phyloP scores from a whole-genome alignment of 2,888 invertebrate genomes.

The Keiferia lycopersicella region DNA sequence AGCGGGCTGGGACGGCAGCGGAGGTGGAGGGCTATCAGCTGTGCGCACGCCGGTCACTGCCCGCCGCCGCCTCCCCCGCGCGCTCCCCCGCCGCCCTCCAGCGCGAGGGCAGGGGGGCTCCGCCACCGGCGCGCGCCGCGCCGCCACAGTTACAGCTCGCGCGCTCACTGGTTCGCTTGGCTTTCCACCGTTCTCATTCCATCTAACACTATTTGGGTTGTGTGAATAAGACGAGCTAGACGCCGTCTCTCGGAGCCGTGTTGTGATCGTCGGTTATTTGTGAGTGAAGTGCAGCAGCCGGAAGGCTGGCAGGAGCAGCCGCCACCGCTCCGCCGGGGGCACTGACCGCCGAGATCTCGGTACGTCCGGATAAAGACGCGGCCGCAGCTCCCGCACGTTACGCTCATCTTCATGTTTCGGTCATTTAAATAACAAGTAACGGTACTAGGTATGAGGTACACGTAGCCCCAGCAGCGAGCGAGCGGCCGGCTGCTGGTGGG shows the following conservation, averaged over 20 bases:
- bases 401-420: slow-evolving; percentile 28
- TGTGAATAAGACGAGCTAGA: slow-evolving; percentile 2
- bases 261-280: background rate
- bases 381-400: slow-evolving; percentile 27
- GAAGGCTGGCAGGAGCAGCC: slow-evolving; percentile 16
- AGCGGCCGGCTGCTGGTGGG: background rate
- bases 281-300: slow-evolving; percentile 21
- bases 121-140: slow-evolving; percentile 17
- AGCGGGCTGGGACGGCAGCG: background rate
- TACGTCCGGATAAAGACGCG: slow-evolving; percentile 15
- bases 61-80: slow-evolving; percentile 11
- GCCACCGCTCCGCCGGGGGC: slow-evolving; percentile 42
- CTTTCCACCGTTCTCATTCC: background rate
- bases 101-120: slow-evolving; percentile 16
- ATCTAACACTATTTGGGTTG: background rate
- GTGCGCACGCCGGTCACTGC: slow-evolving; percentile 23
- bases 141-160: slow-evolving; percentile 7
- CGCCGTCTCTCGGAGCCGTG: background rate
- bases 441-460: slow-evolving; percentile 25
- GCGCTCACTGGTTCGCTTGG: slow-evolving; percentile 5
- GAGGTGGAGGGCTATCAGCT: slow-evolving; percentile 23
- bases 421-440: slow-evolving; percentile 34
- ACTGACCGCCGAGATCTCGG: slow-evolving; percentile 53
- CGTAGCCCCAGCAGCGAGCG: slow-evolving; percentile 6
- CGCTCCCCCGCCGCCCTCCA: background rate